Conservation (phyloP, 2,113 vertebrate species). For the Miniopterus natalensis region DNA sequence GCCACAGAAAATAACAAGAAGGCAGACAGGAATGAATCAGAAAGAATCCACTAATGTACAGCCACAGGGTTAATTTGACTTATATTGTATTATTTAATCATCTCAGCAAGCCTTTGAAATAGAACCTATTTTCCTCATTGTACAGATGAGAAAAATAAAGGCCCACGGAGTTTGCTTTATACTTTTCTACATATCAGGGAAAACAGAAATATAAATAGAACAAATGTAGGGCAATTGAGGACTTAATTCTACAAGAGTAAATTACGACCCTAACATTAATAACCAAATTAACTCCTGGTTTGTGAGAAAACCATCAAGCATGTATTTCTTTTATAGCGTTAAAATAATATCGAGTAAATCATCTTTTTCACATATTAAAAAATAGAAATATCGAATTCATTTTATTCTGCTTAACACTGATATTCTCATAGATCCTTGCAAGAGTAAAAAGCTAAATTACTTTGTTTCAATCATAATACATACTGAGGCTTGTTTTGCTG, state of each 20-base stretch:
- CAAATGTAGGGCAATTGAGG: background rate
- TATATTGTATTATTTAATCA: background rate
- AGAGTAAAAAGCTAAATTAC: constrained; percentile 68
- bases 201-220: constrained; percentile 2
- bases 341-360: constrained; percentile 41
- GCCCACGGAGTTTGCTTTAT: background rate
- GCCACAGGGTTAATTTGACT: background rate
- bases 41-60: background rate
- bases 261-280: background rate
- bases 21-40: background rate
- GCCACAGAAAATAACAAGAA: constrained; percentile 29
- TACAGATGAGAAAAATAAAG: constrained; percentile 48
- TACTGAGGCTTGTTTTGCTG: constrained; percentile 73
- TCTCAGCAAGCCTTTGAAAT: constrained; percentile 45
- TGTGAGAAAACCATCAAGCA: constrained; percentile 25
- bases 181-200: background rate
- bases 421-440: constrained; percentile 35
- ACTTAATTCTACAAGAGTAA: background rate
- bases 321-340: constrained; percentile 47
- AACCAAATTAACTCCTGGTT: constrained; percentile 14
- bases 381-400: constrained; percentile 49
- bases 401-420: constrained; percentile 52
- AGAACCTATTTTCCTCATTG: background rate
- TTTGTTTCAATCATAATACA: constrained; percentile 76
- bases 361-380: constrained; percentile 26